Evolutionary conservation across 2,888 invertebrate genomes (phyloP).

Genomic region (Diogma glabrata): DNA sequence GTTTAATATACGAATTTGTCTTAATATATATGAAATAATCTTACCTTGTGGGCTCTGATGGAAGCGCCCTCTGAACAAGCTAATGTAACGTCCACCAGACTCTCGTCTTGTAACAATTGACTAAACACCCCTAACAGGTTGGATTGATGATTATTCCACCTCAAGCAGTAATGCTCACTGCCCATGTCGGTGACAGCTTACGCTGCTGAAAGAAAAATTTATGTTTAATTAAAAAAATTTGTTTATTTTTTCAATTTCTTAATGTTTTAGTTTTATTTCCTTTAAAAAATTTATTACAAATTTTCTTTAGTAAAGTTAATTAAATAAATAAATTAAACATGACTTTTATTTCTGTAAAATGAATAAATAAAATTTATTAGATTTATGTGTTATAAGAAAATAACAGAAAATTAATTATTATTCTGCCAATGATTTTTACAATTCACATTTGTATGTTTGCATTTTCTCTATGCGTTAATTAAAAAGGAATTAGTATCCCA

Average conservation of each 20-base stretch:
- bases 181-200: conserved; percentile 90
- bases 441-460: neutral
- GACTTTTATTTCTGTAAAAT: no score
- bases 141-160: conserved; percentile 98
- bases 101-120: conserved; percentile 90
- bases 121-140: conserved; percentile 95
- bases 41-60: conserved; percentile 82
- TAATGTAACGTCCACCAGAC: conserved; percentile 91
- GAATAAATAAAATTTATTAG: conserved; percentile 1
- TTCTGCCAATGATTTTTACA: conserved; percentile 11
- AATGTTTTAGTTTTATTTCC: neutral
- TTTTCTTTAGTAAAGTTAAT: neutral
- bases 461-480: conserved; percentile 25
- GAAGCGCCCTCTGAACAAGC: conserved; percentile 93
- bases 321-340: neutral
- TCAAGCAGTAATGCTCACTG: conserved; percentile 97
- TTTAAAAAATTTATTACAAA: neutral
- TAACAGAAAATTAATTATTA: conserved; percentile 11
- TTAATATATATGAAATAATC: no score
- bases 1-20: no score
- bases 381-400: neutral
- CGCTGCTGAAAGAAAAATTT: conserved; percentile 43
- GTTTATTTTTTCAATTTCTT: neutral
- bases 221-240: neutral
- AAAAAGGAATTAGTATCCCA: conserved; percentile 24